Evolutionary conservation across 2,888 invertebrate genomes (phyloP), one percentile per base, ranked within the genome.

Genomic region (Diarsia dahlii): DNA sequence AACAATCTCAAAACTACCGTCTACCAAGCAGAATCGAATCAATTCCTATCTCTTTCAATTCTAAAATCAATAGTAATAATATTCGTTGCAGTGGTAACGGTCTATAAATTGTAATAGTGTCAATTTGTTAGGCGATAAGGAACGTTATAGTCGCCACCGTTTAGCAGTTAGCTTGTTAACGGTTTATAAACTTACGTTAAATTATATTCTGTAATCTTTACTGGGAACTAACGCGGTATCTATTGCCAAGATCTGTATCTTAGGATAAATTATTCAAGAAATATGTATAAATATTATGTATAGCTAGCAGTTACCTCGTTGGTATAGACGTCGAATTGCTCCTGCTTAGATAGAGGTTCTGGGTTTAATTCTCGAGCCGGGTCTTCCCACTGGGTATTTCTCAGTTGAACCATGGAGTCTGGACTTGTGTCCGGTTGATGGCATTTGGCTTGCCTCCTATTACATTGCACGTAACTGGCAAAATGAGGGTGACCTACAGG

Each of bases 51-150:
- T 46, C 71, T 64, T 50, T 71, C 39, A 50, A 52, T 50, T 52
- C 64, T 28, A 65, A 70, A 71, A n/a, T 56, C 58, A 56, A 70
- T 69, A 76, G 63, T 23, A 65, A 65, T 70, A 77, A 45, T 50
- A 66, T 5, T 45, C 58, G 45, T 45, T 12, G 72, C 48, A 65
- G 54, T 12, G 13, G 46, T 58, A 65, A 64, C 70, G 54, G 72
- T 50, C 15, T 12, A 70, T 82, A 76, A 70, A 76, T 70, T 52
- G 20, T 70, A 76, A 83, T 76, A 76, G 80, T 73, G 84, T 70
- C 80, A 84, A 76, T 84, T 82, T 80, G 80, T 80, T 71, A 56
- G 23, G 3, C 54, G 84, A 84, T 84, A 76, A 76, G 23, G 34
- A 52, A 62, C 71, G 71, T 79, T 71, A 82, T 2, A 50, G 67